A percentile compares a stretch with the other conserved stretches of the same genome.
These are phyloP conservation scores for Aphrophora alni DNA, from an alignment of 2,888 invertebrate species.

Conservation along the genomic window DNA sequence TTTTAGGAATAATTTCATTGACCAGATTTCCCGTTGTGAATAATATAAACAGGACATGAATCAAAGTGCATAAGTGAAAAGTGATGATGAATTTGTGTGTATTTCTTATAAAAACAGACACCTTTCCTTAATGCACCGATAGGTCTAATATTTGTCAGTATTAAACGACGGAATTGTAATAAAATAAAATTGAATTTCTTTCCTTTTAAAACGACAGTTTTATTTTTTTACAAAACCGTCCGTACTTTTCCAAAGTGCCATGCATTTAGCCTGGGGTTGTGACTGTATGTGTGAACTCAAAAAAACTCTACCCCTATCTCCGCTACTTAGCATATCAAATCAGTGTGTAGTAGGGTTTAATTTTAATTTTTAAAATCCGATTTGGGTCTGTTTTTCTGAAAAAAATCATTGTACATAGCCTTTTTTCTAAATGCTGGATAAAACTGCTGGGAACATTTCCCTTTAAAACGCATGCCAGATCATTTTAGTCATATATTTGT, in stretches of 20 bases:
- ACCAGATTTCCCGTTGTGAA: not conserved
- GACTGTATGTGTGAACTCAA: not conserved
- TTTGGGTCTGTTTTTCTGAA: not conserved
- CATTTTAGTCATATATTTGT: conserved; percentile 33
- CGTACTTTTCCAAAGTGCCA: conserved; percentile 24
- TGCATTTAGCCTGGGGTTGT: conserved; percentile 15
- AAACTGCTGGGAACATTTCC: conserved; percentile 20
- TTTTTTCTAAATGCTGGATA: conserved; percentile 31
- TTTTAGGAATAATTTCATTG: not conserved
- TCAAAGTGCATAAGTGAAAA: not conserved
- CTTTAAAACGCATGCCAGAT: conserved; percentile 11
- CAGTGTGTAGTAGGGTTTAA: not conserved
- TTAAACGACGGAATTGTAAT: not conserved
- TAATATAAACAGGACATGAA: not conserved
- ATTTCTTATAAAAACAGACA: not conserved
- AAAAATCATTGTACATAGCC: conserved; percentile 27
- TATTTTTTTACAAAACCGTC: not conserved
- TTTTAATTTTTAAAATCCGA: not conserved
- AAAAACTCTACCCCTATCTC: not conserved
- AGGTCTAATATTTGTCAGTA: not conserved
- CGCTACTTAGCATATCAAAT: conserved; percentile 4
- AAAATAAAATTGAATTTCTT: not conserved
- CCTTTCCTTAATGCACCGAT: not conserved
- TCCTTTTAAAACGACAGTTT: not conserved
- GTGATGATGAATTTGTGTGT: not conserved